A percentile compares a stretch with the other conserved stretches of the same genome.
Evolutionary conservation across 1,140 invertebrate genomes (phyloP).

Genomic region (Ceratina calcarata): DNA sequence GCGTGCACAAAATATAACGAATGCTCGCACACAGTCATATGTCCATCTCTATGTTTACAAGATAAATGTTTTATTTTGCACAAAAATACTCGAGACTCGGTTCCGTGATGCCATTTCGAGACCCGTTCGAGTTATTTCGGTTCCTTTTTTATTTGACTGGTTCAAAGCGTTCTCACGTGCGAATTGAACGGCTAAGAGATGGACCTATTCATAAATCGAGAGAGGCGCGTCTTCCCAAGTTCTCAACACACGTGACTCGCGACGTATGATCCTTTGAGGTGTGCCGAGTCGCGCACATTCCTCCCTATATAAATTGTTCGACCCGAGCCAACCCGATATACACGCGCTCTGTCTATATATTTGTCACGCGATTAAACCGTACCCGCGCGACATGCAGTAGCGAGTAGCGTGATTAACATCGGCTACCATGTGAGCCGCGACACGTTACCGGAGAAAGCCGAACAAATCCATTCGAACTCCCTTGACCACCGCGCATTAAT

Average conservation of each 20-base stretch:
- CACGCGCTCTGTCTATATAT: slow-evolving; percentile 32
- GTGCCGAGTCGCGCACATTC: slow-evolving; percentile 45
- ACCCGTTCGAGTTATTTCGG: too few species aligned
- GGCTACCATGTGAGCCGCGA: slow-evolving; percentile 1
- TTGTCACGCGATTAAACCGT: slow-evolving; percentile 48
- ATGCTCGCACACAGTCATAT: too few species aligned
- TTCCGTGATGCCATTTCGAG: background rate
- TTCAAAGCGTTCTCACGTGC: slow-evolving; percentile 40
- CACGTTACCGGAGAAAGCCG: background rate
- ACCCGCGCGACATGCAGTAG: background rate
- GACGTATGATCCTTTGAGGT: slow-evolving; percentile 46
- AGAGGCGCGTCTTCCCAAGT: slow-evolving; percentile 10
- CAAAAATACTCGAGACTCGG: background rate
- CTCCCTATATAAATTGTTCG: slow-evolving; percentile 49
- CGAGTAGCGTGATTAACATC: slow-evolving; percentile 35
- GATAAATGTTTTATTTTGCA: too few species aligned
- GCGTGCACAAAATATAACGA: too few species aligned
- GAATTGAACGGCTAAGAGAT: slow-evolving; percentile 22
- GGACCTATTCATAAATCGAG: slow-evolving; percentile 51
- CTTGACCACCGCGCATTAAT: background rate
- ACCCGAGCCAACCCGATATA: slow-evolving; percentile 49
- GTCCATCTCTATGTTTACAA: too few species aligned
- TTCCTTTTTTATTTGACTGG: slow-evolving; percentile 13
- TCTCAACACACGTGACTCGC: slow-evolving; percentile 43
- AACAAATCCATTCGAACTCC: background rate